phyloP scores from a whole-genome alignment of 2,888 invertebrate species.

The Anthophora plumipes region DNA sequence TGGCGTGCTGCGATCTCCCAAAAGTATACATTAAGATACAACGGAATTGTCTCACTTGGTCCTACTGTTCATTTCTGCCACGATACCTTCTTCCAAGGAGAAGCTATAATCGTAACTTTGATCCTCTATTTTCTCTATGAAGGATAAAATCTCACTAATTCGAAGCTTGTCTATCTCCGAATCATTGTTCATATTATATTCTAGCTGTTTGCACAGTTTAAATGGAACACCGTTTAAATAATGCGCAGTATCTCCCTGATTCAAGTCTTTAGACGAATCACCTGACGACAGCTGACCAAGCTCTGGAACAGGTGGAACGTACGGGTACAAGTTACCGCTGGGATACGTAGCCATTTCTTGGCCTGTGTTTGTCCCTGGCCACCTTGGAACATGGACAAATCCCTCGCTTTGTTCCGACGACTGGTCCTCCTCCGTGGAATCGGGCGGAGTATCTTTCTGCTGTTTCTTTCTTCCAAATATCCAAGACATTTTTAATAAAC shows the following conservation, averaged over 20 bases:
- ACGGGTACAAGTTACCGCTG: slow-evolving; percentile 75
- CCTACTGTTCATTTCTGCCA: slow-evolving; percentile 84
- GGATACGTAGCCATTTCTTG: slow-evolving; percentile 40
- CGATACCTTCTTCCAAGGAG: slow-evolving; percentile 86
- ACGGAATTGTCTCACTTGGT: slow-evolving; percentile 30
- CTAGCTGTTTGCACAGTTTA: slow-evolving; percentile 85
- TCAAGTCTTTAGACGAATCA: slow-evolving; percentile 59
- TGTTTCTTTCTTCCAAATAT: slow-evolving; percentile 82
- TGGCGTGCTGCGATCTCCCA: not conserved
- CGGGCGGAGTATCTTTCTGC: slow-evolving; percentile 77
- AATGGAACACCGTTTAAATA: slow-evolving; percentile 87
- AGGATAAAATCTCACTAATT: slow-evolving; percentile 86
- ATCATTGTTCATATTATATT: slow-evolving; percentile 85
- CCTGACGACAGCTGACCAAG: slow-evolving; percentile 59
- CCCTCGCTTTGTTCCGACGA: slow-evolving; percentile 67
- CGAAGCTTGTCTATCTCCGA: slow-evolving; percentile 84
- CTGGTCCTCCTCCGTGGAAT: slow-evolving; percentile 74
- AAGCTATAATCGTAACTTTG: slow-evolving; percentile 86
- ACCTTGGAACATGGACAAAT: slow-evolving; percentile 76
- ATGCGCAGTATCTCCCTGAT: slow-evolving; percentile 69
- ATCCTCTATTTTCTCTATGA: slow-evolving; percentile 85
- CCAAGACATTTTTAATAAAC: slow-evolving; percentile 79
- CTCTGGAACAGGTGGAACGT: slow-evolving; percentile 53
- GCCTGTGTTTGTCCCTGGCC: slow-evolving; percentile 11
- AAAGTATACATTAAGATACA: too few relatives aligned